Evolutionary conservation across 1,140 invertebrate species (phyloP), one percentile per base, ranked within the genome.

Genomic region (Hermetia illucens): DNA sequence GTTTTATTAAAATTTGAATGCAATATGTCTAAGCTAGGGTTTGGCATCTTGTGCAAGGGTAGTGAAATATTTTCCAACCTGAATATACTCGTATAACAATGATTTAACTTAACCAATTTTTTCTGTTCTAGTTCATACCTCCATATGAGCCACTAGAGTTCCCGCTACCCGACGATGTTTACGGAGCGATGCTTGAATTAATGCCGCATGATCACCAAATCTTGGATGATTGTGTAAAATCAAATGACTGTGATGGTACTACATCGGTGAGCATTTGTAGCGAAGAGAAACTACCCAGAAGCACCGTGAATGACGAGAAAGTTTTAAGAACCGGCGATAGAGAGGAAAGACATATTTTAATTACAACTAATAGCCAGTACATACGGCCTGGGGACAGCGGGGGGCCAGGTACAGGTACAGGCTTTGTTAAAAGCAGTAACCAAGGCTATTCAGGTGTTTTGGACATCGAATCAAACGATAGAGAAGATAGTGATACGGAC

Each of bases 81-180:
- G n/a, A n/a, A n/a, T n/a, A n/a, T n/a, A n/a, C n/a, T n/a, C n/a
- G n/a, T n/a, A n/a, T n/a, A n/a, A n/a, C n/a, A n/a, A n/a, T n/a
- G n/a, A n/a, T n/a, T n/a, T n/a, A n/a, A n/a, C n/a, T n/a, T n/a
- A n/a, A n/a, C n/a, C n/a, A n/a, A n/a, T n/a, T n/a, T n/a, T n/a
- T n/a, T n/a, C 20, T 10, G 8, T 39, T 44, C 3, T 21, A 47
- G 41, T 20, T 42, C 24, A 41, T 45, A 19, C 40, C 39, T 32
- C 77, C 77, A 13, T 81, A 73, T 54, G 71, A 75, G 33, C 63
- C 66, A 15, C 60, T 77, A 53, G 51, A 53, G 40, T 82, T 79
- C 58, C 79, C 79, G 24, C 49, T 81, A 22, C 49, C 65, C 3
- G 75, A 79, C 41, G 68, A 71, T 36, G 59, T 65, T 15, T 75